Evolutionary conservation across 1,140 invertebrate genomes (phyloP).

Genomic region (Drosophila saltans): DNA sequence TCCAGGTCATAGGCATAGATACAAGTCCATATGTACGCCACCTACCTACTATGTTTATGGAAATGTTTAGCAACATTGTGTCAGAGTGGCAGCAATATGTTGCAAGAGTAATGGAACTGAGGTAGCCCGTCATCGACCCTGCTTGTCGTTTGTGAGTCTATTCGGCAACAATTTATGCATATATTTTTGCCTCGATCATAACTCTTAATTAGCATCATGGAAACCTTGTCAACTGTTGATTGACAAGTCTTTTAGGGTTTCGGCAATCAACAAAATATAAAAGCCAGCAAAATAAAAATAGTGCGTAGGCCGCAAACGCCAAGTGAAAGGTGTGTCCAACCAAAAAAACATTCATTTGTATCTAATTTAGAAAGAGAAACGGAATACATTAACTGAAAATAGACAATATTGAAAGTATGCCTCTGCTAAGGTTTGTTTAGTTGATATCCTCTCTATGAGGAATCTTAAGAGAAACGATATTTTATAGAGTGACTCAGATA

Average conservation of each 20-base stretch:
- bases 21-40: not conserved
- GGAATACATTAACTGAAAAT: not conserved
- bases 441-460: slow-evolving; percentile 12
- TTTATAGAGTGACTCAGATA: slow-evolving; percentile 43
- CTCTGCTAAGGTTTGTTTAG: not conserved
- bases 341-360: slow-evolving; percentile 26
- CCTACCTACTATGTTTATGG: slow-evolving; percentile 30
- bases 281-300: slow-evolving; percentile 44
- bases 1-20: slow-evolving; percentile 21
- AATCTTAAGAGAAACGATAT: slow-evolving; percentile 1
- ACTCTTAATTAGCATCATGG: slow-evolving; percentile 71
- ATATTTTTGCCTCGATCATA: slow-evolving; percentile 69
- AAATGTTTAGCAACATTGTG: slow-evolving; percentile 59
- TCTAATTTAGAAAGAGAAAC: slow-evolving; percentile 42
- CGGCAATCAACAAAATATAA: slow-evolving; percentile 62
- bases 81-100: not conserved
- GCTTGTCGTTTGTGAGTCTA: slow-evolving; percentile 29
- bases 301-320: slow-evolving; percentile 57
- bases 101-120: slow-evolving; percentile 6
- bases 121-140: slow-evolving; percentile 22
- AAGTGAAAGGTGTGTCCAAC: slow-evolving; percentile 65
- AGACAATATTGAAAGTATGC: not conserved
- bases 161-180: slow-evolving; percentile 67
- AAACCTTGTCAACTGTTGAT: slow-evolving; percentile 80
- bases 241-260: slow-evolving; percentile 78